Conservation (phyloP, 2,113 vertebrate genomes). For the Laticauda colubrina region DNA sequence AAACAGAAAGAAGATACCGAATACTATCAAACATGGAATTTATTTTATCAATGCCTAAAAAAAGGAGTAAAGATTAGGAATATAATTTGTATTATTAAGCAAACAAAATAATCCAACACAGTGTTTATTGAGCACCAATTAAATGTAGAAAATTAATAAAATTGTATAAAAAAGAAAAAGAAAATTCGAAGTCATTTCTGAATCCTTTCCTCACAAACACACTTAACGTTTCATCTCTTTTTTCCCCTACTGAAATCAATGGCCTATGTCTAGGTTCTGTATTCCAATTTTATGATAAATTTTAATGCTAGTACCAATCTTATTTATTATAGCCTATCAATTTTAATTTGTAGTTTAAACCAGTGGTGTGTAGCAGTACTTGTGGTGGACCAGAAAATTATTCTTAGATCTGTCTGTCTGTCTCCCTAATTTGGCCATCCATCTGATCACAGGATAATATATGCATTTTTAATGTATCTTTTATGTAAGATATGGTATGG, state of each 20-base stretch:
- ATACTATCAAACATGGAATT: no score
- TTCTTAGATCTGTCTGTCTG: no score
- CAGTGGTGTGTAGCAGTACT: neutral
- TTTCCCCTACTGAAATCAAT: neutral
- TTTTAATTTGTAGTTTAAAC: neutral
- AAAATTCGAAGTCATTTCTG: neutral
- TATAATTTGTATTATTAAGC: no score
- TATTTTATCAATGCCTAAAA: no score
- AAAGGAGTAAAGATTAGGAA: no score
- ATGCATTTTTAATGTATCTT: neutral
- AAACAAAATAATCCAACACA: no score
- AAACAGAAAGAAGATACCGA: no score
- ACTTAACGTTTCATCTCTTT: neutral
- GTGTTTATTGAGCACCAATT: no score
- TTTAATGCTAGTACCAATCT: neutral
- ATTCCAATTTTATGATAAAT: neutral
- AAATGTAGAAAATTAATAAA: no score
- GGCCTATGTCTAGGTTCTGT: neutral
- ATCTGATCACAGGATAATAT: neutral
- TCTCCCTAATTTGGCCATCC: no score
- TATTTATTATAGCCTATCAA: neutral
- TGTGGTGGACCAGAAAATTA: neutral
- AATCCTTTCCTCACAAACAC: neutral
- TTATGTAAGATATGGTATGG: neutral
- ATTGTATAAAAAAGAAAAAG: no score